Evolutionary conservation across 2,113 vertebrate species (phyloP).

Genomic region (Percopsis transmontana): DNA sequence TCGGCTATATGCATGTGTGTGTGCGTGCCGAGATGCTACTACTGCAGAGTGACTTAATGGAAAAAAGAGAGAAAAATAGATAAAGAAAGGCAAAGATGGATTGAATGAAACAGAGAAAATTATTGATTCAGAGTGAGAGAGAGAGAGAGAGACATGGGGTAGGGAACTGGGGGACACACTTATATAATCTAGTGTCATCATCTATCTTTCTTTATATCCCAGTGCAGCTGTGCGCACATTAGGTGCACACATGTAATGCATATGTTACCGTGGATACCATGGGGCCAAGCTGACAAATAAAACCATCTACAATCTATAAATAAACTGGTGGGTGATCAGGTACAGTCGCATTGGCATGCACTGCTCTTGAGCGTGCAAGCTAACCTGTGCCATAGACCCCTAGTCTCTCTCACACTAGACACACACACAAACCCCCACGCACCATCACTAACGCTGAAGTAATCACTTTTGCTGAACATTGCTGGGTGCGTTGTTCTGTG

Average conservation of each 20-base stretch:
- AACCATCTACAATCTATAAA: slow-evolving; percentile 24
- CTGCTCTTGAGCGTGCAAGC: slow-evolving; percentile 6
- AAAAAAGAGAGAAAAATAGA: slow-evolving; percentile 24
- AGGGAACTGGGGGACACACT: not conserved
- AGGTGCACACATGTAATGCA: slow-evolving; percentile 15
- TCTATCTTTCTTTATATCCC: slow-evolving; percentile 11
- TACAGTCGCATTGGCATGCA: slow-evolving; percentile 2
- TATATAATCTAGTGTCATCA: not conserved
- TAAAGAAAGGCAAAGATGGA: slow-evolving; percentile 7
- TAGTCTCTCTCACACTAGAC: not conserved
- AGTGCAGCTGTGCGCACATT: slow-evolving; percentile 16
- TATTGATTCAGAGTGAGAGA: not conserved
- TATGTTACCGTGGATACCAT: slow-evolving; percentile 5
- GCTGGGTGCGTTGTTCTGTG: slow-evolving; percentile 7
- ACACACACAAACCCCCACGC: slow-evolving; percentile 4
- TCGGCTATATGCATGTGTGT: slow-evolving; percentile 5
- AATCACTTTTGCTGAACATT: slow-evolving; percentile 33
- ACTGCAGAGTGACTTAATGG: slow-evolving; percentile 45
- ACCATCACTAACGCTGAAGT: slow-evolving; percentile 8
- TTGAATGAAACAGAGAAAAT: not conserved
- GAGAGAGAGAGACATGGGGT: not conserved
- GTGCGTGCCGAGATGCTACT: slow-evolving; percentile 35
- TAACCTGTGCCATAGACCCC: slow-evolving; percentile 10
- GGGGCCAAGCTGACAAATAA: slow-evolving; percentile 5
- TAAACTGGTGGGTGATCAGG: slow-evolving; percentile 10